Conservation (phyloP, 1,140 invertebrate species). For the Trichoplusia ni region DNA sequence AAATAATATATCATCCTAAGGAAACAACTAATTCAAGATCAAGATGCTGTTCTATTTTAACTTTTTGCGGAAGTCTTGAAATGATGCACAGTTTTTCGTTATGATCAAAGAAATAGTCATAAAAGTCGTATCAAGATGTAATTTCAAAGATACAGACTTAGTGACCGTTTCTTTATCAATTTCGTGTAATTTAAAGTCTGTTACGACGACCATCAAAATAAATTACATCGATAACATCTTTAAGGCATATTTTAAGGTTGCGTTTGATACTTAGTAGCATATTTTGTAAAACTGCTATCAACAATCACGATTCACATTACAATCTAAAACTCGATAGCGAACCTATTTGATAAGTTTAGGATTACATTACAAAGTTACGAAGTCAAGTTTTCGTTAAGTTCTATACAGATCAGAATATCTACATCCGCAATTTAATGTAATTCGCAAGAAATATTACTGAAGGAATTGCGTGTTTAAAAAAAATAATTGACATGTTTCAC, state of each 20-base stretch:
- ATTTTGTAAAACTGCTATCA: constrained; percentile 5
- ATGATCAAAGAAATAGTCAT: neutral
- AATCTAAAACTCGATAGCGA: neutral
- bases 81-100: no score
- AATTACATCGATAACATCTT: neutral
- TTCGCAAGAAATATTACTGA: no score
- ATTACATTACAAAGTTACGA: neutral
- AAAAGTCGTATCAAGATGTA: neutral
- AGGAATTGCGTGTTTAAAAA: no score
- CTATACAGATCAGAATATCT: neutral
- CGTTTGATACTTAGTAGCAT: neutral
- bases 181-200: constrained; percentile 4
- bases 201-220: neutral
- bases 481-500: no score
- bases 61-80: no score
- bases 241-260: neutral
- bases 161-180: neutral
- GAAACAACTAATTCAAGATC: no score
- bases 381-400: neutral
- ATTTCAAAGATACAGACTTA: neutral
- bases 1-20: no score
- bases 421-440: no score
- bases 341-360: neutral
- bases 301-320: neutral
- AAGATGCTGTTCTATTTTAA: no score